These are phyloP conservation scores for Drosophila mauritiana DNA, from an alignment of 1,140 invertebrate genomes.

Conservation along the genomic window DNA sequence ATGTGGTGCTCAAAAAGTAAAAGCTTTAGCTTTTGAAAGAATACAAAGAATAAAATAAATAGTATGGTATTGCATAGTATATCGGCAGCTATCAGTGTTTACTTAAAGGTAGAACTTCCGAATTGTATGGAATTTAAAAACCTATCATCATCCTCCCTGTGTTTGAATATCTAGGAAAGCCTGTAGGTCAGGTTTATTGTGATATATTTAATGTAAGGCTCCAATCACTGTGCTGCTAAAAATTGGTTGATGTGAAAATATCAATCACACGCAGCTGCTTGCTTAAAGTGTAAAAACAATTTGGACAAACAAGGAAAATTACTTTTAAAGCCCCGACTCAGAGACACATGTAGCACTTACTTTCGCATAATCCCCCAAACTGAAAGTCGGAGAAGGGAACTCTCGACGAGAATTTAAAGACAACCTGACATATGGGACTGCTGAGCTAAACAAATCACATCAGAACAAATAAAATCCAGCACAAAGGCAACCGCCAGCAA, in stretches of 20 bases:
- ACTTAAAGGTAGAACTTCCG: no score
- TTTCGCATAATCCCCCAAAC: conserved; percentile 17
- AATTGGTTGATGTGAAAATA: conserved; percentile 51
- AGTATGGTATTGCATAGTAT: conserved; percentile 8
- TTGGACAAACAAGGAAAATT: conserved; percentile 64
- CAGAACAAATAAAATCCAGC: conserved; percentile 75
- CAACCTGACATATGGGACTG: conserved; percentile 60
- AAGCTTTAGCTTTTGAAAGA: conserved; percentile 40
- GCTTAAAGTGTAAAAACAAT: conserved; percentile 58
- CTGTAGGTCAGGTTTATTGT: not conserved
- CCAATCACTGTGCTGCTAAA: conserved; percentile 1
- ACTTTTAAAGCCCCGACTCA: conserved; percentile 63
- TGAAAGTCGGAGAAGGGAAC: conserved; percentile 5
- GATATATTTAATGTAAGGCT: not conserved
- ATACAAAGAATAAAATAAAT: conserved; percentile 6
- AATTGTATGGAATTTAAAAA: no score
- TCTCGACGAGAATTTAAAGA: conserved; percentile 65
- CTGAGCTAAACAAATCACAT: conserved; percentile 76
- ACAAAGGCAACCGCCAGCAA: conserved; percentile 71
- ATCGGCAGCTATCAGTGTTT: no score
- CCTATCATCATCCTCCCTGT: no score
- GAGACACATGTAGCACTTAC: conserved; percentile 71
- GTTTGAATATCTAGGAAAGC: no score
- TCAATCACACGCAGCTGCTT: conserved; percentile 64
- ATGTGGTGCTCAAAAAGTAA: conserved; percentile 44